These are phyloP conservation scores for Mastigias papua DNA, from an alignment of 30 jellyfish, hydroid and myxozoan genomes.

Conservation along the genomic window DNA sequence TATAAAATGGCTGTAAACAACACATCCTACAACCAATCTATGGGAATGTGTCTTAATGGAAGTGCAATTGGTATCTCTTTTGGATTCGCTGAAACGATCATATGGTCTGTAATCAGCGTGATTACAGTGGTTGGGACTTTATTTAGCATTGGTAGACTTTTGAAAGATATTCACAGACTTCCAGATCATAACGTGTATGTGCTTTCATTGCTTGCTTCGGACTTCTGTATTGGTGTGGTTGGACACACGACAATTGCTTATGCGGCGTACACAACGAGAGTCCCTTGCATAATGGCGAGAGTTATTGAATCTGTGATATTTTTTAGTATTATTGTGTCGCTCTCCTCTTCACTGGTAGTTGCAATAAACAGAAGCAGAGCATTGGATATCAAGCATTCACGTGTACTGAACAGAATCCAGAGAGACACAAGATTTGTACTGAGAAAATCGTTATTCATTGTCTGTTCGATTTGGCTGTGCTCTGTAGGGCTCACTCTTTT, in stretches of 20 bases:
- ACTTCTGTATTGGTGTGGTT: slow-evolving; percentile 20
- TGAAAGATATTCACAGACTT: not conserved
- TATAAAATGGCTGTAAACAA: too few relatives aligned
- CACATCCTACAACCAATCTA: not conserved
- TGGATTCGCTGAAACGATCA: slow-evolving; percentile 30
- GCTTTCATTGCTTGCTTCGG: slow-evolving; percentile 24
- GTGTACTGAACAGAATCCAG: slow-evolving; percentile 24
- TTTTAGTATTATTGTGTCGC: slow-evolving; percentile 19
- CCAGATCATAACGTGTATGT: slow-evolving; percentile 25
- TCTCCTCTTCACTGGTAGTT: slow-evolving; percentile 30
- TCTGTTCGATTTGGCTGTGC: slow-evolving; percentile 12
- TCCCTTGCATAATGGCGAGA: slow-evolving; percentile 13
- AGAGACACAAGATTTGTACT: not conserved
- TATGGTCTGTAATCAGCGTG: slow-evolving; percentile 2
- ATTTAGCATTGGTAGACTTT: slow-evolving; percentile 6
- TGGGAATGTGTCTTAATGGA: not conserved
- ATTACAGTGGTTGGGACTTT: slow-evolving; percentile 13
- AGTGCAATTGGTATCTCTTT: not conserved
- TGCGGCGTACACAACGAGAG: not conserved
- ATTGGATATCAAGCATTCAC: not conserved
- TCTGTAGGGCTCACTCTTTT: not conserved
- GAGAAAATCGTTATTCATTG: slow-evolving; percentile 1
- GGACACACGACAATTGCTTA: slow-evolving; percentile 30
- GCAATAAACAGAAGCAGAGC: slow-evolving; percentile 37
- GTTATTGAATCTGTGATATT: not conserved